phyloP scores from a whole-genome alignment of 2,888 invertebrate species.

The Phaedon cochleariae region DNA sequence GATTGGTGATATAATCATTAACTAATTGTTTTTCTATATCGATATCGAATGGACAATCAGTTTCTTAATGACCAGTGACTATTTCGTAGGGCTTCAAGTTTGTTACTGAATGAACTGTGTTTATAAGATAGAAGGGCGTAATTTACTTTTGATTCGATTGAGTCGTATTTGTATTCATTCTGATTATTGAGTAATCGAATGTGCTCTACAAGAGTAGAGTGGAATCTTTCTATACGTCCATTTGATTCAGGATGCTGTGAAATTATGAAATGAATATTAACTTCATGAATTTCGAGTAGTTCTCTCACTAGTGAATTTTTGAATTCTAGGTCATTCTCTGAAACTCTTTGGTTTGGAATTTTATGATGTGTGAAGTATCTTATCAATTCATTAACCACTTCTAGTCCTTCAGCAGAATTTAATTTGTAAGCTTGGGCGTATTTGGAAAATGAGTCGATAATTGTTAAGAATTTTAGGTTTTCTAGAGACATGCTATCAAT shows the following conservation, averaged over 20 bases:
- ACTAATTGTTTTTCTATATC: slow-evolving; percentile 26
- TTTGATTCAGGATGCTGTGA: slow-evolving; percentile 37
- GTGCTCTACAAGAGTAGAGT: slow-evolving; percentile 31
- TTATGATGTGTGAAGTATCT: slow-evolving; percentile 34
- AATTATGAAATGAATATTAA: slow-evolving; percentile 38
- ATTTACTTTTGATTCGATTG: slow-evolving; percentile 22
- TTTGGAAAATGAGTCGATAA: slow-evolving; percentile 42
- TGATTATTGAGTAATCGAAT: slow-evolving; percentile 20
- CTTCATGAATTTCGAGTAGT: slow-evolving; percentile 29
- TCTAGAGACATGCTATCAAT: slow-evolving; percentile 25
- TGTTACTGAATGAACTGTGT: slow-evolving; percentile 33
- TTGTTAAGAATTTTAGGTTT: slow-evolving; percentile 33
- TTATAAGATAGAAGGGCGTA: slow-evolving; percentile 26
- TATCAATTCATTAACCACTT: slow-evolving; percentile 34
- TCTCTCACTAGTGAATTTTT: slow-evolving; percentile 35
- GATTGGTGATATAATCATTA: slow-evolving; percentile 17
- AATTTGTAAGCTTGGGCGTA: slow-evolving; percentile 33
- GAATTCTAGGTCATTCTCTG: slow-evolving; percentile 40
- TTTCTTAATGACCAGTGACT: slow-evolving; percentile 29
- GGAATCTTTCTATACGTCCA: slow-evolving; percentile 25
- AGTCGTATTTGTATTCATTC: no score
- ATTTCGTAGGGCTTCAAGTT: slow-evolving; percentile 32
- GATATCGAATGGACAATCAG: slow-evolving; percentile 28
- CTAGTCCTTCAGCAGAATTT: slow-evolving; percentile 12
- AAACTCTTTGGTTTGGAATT: slow-evolving; percentile 35